Base-by-base conservation (phyloP, 2,888 invertebrate species). In the Nomada ruficornis region DNA sequence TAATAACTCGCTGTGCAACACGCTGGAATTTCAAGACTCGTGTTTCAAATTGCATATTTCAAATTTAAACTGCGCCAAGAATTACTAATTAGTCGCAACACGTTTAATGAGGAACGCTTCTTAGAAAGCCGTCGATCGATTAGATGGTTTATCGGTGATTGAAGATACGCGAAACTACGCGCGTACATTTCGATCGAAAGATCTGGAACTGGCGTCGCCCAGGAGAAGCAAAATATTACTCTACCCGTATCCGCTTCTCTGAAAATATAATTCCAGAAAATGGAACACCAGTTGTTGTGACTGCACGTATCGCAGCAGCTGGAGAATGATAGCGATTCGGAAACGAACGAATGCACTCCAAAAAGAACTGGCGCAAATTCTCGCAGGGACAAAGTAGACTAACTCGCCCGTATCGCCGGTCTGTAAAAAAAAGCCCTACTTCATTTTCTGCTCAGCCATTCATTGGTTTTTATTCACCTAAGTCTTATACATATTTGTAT, bases 171-270 rank as follows among this genome's bases (percentile, higher is more conserved):
- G 47, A 47, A 15, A 47, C 47, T 13, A 13, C 36, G 36, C 7
- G 3, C 47, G 47, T 1, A 2, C 36, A 10, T 3, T 60, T 60
- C 36, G 29, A 36, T 47, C 47, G 47, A 47, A 47, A 47, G 47
- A 10, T 47, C 47, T 15, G 47, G 13, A 7, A 47, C 29, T 29
- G 0, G 26, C 44, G 7, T 59, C 59, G 29, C 18, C 29, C 26
- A 18, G 29, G 59, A 9, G 20, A 70, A 29, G 42, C 62, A 29
- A 71, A 62, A 62, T 71, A 71, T 62, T 42, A 20, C 36, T 71
- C 20, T 13, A 50, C 50, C 11, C 55, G 20, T 23, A n/a, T 29
- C 29, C 54, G 26, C 20, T 36, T 70, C 50, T 2, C 29, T 36
- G 59, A 23, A 50, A 70, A 50, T 60, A 29, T 60, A 50, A 15